Evolutionary conservation across 2,888 invertebrate genomes (phyloP).

Genomic region (Glaucopsyche alexis): DNA sequence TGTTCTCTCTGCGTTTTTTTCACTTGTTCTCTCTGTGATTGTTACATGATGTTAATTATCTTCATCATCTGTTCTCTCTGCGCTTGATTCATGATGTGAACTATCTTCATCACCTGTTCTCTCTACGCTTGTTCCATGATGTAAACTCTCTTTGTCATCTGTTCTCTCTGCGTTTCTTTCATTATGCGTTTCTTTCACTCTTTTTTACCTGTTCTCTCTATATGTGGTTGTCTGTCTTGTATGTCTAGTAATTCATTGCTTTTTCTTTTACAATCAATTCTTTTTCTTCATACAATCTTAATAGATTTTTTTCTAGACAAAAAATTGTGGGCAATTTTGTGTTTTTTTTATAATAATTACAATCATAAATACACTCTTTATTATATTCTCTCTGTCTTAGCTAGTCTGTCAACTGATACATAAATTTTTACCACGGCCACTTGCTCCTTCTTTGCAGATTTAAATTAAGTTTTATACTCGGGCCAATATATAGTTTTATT

Average conservation of each 20-base stretch:
- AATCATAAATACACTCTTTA: no score
- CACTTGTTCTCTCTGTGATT: background rate
- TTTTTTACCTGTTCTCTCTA: background rate
- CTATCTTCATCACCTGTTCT: slow-evolving; percentile 7
- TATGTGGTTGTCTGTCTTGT: background rate
- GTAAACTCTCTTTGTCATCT: no score
- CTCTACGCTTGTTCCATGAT: background rate
- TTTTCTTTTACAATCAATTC: no score
- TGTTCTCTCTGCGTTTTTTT: no score
- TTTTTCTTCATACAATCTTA: no score
- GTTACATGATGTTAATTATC: background rate
- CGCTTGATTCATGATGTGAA: slow-evolving; percentile 3
- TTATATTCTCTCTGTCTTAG: no score
- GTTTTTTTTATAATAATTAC: no score
- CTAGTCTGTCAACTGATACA: background rate
- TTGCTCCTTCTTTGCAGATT: background rate
- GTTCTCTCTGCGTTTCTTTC: no score
- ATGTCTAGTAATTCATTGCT: background rate
- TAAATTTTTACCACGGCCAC: background rate
- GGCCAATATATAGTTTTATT: no score
- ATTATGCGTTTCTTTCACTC: no score
- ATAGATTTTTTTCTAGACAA: no score
- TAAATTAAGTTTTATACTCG: background rate
- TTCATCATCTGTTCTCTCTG: background rate
- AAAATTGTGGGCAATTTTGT: background rate